A percentile compares a stretch with the other conserved stretches of the same genome.
Conservation (phyloP, 2,113 vertebrate genomes). For the Cinclus cinclus region DNA sequence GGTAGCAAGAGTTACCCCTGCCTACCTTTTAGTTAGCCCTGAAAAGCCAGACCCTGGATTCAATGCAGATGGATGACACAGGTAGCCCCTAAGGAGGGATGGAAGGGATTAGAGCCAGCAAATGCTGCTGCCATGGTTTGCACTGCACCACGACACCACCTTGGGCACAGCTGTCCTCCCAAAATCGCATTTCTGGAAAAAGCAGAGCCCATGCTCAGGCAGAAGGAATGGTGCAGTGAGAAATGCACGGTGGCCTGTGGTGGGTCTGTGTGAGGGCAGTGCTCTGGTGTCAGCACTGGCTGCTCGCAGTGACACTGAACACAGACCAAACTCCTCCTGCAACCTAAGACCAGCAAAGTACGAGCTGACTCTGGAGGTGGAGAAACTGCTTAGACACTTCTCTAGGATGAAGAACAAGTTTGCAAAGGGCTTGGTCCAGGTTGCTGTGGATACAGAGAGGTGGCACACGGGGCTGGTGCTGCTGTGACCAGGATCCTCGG, state of each 20-base stretch:
- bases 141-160: rapidly evolving
- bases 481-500: not conserved
- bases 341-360: rapidly evolving
- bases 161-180: not conserved
- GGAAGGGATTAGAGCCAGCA: not conserved
- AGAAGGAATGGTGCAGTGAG: not conserved
- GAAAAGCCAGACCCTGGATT: not conserved
- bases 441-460: not conserved
- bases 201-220: not conserved
- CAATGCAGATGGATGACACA: not conserved
- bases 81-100: not conserved
- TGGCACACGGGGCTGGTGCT: rapidly evolving
- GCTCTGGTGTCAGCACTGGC: not conserved
- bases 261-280: not conserved
- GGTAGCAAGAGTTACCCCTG: not conserved
- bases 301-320: not conserved
- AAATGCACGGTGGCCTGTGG: rapidly evolving
- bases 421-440: not conserved
- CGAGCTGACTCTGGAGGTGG: rapidly evolving
- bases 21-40: not conserved
- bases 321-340: not conserved
- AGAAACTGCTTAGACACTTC: not conserved
- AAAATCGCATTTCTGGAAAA: not conserved
- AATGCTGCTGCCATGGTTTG: not conserved
- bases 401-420: not conserved